Percentiles rank a stretch among this genome's conserved stretches.
phyloP scores from a whole-genome alignment of 2,797 vertebrate species.

The Danio kyathit region DNA sequence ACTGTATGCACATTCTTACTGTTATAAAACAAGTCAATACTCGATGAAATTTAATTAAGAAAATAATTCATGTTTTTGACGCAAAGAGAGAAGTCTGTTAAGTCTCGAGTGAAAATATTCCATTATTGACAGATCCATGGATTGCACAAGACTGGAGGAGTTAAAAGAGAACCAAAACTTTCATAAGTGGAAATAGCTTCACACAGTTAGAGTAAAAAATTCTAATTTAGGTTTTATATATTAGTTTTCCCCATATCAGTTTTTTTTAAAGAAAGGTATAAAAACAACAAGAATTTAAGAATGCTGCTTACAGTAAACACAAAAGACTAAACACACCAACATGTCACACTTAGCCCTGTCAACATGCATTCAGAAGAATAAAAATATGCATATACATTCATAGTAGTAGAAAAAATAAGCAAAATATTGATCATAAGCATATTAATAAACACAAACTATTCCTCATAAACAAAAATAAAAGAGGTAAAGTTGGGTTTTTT shows the following conservation, averaged over 20 bases:
- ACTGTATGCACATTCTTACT: too few relatives aligned
- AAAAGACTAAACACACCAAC: neutral
- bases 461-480: neutral
- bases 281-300: neutral
- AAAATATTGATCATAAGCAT: neutral
- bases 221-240: neutral
- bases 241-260: neutral
- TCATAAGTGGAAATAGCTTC: neutral
- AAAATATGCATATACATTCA: neutral
- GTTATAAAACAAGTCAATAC: neutral
- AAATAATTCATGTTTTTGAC: neutral
- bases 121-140: conserved; percentile 22
- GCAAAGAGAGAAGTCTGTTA: conserved; percentile 13
- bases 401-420: neutral
- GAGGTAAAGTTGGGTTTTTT: too few relatives aligned
- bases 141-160: conserved; percentile 42
- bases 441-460: neutral
- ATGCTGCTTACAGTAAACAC: neutral
- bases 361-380: neutral
- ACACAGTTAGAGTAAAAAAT: neutral
- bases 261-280: neutral
- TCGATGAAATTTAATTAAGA: neutral
- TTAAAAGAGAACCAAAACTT: neutral
- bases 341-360: neutral
- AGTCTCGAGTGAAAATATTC: neutral